Evolutionary conservation across 2,797 vertebrate genomes (phyloP).

Genomic region (Trachops cirrhosus): DNA sequence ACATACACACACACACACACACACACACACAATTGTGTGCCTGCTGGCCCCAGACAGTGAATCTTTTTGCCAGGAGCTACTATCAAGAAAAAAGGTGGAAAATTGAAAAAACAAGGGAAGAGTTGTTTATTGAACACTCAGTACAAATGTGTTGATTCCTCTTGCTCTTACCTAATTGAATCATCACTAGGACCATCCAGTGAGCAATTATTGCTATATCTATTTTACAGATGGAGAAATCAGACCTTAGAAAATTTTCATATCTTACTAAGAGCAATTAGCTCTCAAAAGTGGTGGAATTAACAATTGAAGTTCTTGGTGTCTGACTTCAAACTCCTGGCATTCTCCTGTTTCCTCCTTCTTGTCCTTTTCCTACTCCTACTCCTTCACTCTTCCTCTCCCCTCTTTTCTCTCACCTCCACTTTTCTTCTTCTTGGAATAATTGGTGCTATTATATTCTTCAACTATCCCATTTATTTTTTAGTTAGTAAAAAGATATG

Average conservation of each 20-base stretch:
- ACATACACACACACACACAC: too few relatives aligned
- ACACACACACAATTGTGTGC: background rate
- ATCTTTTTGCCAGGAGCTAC: background rate
- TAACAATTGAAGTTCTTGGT: background rate
- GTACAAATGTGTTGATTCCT: background rate
- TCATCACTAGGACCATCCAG: background rate
- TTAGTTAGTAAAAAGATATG: background rate
- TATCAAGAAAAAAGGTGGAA: background rate
- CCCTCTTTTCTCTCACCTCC: background rate
- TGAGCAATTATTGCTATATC: background rate
- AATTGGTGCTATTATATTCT: background rate
- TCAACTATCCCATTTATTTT: background rate
- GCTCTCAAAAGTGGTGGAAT: background rate
- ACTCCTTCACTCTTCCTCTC: too few relatives aligned
- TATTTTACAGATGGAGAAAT: background rate
- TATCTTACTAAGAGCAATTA: background rate
- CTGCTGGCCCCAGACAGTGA: background rate
- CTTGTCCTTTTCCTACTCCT: background rate
- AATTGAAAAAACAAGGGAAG: background rate
- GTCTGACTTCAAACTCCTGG: background rate
- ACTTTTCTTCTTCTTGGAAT: background rate
- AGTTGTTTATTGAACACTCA: too few relatives aligned
- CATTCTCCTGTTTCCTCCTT: background rate
- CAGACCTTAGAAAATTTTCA: background rate
- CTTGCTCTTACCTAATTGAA: background rate